Evolutionary conservation across 2,113 vertebrate genomes (phyloP), one percentile per base, ranked within the genome.

Genomic region (Puffinus mauretanicus): DNA sequence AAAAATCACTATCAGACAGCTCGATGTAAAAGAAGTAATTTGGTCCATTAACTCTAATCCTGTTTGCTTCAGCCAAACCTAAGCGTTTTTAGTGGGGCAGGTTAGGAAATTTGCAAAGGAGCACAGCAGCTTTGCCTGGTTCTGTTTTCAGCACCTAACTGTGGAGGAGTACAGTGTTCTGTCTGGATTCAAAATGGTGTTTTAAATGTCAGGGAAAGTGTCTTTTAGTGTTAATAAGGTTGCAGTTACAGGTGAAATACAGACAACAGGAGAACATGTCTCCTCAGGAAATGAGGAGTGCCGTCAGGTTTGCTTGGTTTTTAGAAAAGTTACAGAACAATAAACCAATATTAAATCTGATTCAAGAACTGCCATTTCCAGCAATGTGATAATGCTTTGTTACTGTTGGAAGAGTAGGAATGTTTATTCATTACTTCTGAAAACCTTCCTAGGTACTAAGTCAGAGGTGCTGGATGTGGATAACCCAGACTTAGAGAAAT

Each of bases 391-490:
- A 69, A 61, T 58, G 27, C 49, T 79, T 81, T 93, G n/a, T 38
- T 87, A 65, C 52, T 89, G 29, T 54, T 89, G 77, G 61, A 96
- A 82, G 65, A 81, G 30, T 62, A 34, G 32, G 26, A 86, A 26
- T 19, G 4, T 91, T 34, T 86, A 67, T 94, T 90, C 27, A 57
- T 58, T 64, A 88, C 67, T 87, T 83, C 51, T 94, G 79, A 69
- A 88, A 85, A 97, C 38, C 94, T 97, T 72, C n/a, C 82, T 88
- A 99, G 99, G 99, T 34, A 98, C 99, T 96, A 99, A 99, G 81
- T 99, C 99, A 6, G 98, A 99, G 93, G 99, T 99, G 46, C 94
- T 99, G 90, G 98, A 99, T 95, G 98, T 99, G 42, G 99, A 99
- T 78, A 97, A 95, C n/a, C 99, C 99, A 58, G 98, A 99, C 88